Conservation (phyloP, 2,113 vertebrate species). For the Sprattus sprattus region DNA sequence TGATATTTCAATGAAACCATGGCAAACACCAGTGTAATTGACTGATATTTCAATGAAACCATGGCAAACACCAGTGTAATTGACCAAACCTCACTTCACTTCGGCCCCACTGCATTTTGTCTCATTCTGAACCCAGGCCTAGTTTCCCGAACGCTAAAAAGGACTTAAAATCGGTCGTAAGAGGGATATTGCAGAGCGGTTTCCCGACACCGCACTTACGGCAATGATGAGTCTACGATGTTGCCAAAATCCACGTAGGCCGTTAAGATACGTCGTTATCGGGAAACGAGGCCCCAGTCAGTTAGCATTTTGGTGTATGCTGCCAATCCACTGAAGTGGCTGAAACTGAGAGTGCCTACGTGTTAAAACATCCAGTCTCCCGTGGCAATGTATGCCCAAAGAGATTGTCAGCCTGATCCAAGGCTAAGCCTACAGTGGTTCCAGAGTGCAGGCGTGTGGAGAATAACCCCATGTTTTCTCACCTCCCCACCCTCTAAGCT, state of each 20-base stretch:
- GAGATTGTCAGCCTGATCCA: not conserved
- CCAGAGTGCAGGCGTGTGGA: conserved; percentile 11
- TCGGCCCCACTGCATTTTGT: not conserved
- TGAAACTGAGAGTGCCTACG: not conserved
- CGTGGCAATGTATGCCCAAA: not conserved
- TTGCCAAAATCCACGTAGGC: no score
- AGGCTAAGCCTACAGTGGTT: not conserved
- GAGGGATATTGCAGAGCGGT: no score
- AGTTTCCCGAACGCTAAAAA: no score
- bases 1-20: not conserved
- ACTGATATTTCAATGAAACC: not conserved
- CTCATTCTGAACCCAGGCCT: not conserved
- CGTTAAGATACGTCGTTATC: no score
- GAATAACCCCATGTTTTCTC: not conserved
- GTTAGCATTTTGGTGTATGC: not conserved
- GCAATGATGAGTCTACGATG: no score
- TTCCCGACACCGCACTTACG: no score
- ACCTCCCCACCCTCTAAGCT: not conserved
- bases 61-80: not conserved
- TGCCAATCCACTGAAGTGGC: not conserved
- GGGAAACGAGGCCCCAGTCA: no score
- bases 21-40: no score
- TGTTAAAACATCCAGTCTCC: not conserved
- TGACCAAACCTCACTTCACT: not conserved
- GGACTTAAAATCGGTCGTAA: no score